Conservation (phyloP, 1,140 invertebrate species). For the Piezodorus guildinii region DNA sequence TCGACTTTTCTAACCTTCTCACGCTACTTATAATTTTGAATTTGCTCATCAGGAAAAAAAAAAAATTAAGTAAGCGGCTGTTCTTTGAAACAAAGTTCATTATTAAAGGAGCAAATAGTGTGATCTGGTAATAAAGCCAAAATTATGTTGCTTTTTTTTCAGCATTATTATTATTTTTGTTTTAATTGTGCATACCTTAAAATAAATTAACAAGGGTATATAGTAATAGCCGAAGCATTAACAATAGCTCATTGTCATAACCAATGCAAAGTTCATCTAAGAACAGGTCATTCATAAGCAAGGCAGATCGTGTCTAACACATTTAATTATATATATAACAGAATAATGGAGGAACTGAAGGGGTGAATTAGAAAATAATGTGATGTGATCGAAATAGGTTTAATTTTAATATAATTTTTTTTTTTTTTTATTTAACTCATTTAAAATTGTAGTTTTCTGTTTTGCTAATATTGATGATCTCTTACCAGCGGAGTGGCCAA, state of each 20-base stretch:
- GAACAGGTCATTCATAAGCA: constrained; percentile 17
- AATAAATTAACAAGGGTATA: constrained; percentile 1
- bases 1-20: neutral
- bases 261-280: constrained; percentile 16
- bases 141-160: neutral
- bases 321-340: constrained; percentile 13
- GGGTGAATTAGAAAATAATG: constrained; percentile 17
- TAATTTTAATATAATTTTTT: constrained; percentile 1
- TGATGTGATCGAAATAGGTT: constrained; percentile 4
- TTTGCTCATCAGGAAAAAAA: too few species aligned
- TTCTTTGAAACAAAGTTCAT: neutral
- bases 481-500: constrained; percentile 87
- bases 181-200: constrained; percentile 2
- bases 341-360: constrained; percentile 12
- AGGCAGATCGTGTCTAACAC: constrained; percentile 11
- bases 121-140: neutral
- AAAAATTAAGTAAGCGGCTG: too few species aligned
- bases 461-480: constrained; percentile 29
- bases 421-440: constrained; percentile 8
- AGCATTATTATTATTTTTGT: neutral
- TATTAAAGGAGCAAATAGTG: neutral
- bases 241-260: constrained; percentile 14
- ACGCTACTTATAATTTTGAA: neutral
- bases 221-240: constrained; percentile 13
- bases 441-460: constrained; percentile 10